Evolutionary conservation across 2,113 vertebrate species (phyloP).

Genomic region (Aphelocoma coerulescens): DNA sequence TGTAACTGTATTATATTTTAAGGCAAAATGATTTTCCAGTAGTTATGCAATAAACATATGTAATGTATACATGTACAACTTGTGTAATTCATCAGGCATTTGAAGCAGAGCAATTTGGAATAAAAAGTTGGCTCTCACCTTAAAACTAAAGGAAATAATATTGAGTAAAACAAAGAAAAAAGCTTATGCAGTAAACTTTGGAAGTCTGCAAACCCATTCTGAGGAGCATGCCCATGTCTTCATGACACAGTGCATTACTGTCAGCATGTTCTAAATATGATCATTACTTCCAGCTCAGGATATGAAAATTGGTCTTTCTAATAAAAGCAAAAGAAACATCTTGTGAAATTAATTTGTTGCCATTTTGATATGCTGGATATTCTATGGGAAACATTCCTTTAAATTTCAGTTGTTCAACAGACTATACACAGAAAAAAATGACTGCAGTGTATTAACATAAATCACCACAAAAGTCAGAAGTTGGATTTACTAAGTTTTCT

Average conservation of each 20-base stretch:
- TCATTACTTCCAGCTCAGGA: not conserved
- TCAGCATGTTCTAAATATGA: not conserved
- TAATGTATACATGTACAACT: not conserved
- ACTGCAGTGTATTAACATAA: not conserved
- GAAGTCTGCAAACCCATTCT: not conserved
- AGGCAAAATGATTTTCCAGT: conserved; percentile 34
- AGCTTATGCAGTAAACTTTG: not conserved
- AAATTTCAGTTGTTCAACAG: not conserved
- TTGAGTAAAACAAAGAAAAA: not conserved
- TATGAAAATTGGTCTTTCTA: not conserved
- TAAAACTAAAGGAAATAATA: not conserved
- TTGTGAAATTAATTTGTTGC: conserved; percentile 40
- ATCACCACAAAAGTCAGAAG: not conserved
- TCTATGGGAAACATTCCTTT: not conserved
- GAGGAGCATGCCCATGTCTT: not conserved
- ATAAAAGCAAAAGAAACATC: not conserved
- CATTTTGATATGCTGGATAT: conserved; percentile 8
- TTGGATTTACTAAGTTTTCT: not conserved
- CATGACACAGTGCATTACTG: not conserved
- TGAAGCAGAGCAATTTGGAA: not conserved
- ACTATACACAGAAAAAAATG: not conserved
- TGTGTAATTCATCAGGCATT: not conserved
- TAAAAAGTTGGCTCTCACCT: not conserved
- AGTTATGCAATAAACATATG: conserved; percentile 24
- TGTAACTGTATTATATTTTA: not conserved